phyloP scores from a whole-genome alignment of 1,140 invertebrate species.

The Eurytemora carolleeae region DNA sequence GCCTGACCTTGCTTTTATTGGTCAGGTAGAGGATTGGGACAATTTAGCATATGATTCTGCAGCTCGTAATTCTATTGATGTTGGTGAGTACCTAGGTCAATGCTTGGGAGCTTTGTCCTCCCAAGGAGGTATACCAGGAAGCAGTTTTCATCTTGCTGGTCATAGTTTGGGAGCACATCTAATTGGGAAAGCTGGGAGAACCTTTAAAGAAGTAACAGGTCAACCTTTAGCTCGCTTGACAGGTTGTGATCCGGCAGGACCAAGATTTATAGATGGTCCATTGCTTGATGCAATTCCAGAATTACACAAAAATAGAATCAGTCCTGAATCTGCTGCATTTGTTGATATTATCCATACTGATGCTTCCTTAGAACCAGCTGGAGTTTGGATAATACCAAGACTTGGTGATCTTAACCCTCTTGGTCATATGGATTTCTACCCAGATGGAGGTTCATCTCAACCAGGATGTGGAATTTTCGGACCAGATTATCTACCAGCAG shows the following conservation, averaged over 20 bases:
- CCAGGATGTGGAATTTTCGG: not conserved
- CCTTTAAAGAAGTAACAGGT: no score
- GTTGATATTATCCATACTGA: not conserved
- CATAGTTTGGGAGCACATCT: no score
- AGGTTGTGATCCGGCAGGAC: not conserved
- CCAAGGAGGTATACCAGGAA: no score
- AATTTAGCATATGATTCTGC: not conserved
- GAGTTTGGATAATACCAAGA: not conserved
- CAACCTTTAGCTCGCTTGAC: not conserved
- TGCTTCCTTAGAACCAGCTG: not conserved
- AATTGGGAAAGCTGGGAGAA: no score
- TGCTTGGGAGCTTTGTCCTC: not conserved
- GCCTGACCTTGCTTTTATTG: not conserved
- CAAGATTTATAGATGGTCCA: not conserved
- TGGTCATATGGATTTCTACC: not conserved
- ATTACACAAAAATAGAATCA: not conserved
- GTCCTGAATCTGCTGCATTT: not conserved
- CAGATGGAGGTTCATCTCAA: not conserved
- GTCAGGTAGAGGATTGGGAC: no score
- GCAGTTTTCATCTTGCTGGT: no score
- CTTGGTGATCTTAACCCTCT: not conserved
- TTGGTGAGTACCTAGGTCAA: not conserved
- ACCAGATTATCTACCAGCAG: not conserved
- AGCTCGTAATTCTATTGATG: not conserved
- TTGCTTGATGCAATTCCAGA: not conserved